phyloP scores from a whole-genome alignment of 2,888 invertebrate genomes.

The Meiosimyza decipiens region DNA sequence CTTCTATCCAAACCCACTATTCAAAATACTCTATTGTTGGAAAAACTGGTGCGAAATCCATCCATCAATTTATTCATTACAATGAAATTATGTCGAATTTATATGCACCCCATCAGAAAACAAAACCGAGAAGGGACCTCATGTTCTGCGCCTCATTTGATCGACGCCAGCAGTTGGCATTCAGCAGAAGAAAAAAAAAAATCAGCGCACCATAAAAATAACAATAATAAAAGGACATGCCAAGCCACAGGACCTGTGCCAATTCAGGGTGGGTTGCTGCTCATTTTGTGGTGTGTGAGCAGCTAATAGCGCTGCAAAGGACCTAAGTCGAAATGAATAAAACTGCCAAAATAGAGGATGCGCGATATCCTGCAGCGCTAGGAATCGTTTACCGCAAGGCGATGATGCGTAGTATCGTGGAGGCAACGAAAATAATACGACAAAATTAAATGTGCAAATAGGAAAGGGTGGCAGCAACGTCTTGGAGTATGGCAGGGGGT shows the following conservation, averaged over 20 bases:
- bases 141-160: constrained; percentile 43
- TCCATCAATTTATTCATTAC: constrained; percentile 68
- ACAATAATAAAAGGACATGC: constrained; percentile 60
- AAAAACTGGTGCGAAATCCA: constrained; percentile 57
- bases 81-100: constrained; percentile 66
- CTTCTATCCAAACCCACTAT: constrained; percentile 38
- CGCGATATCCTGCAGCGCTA: constrained; percentile 55
- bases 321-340: constrained; percentile 15
- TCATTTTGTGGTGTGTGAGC: constrained; percentile 37
- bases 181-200: constrained; percentile 45
- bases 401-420: constrained; percentile 20
- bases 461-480: constrained; percentile 34
- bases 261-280: constrained; percentile 39
- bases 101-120: constrained; percentile 63
- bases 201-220: constrained; percentile 65
- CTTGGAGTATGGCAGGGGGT: too few species aligned
- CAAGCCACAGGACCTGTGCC: constrained; percentile 40
- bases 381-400: constrained; percentile 49
- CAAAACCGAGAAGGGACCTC: constrained; percentile 26
- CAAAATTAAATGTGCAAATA: constrained; percentile 48
- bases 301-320: constrained; percentile 39
- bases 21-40: constrained; percentile 41
- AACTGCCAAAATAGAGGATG: constrained; percentile 38
- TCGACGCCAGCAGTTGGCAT: constrained; percentile 30
- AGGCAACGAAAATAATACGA: constrained; percentile 46